phyloP scores from a whole-genome alignment of 92 coral and sea anemone species.

The Epizoanthus illoricatus region DNA sequence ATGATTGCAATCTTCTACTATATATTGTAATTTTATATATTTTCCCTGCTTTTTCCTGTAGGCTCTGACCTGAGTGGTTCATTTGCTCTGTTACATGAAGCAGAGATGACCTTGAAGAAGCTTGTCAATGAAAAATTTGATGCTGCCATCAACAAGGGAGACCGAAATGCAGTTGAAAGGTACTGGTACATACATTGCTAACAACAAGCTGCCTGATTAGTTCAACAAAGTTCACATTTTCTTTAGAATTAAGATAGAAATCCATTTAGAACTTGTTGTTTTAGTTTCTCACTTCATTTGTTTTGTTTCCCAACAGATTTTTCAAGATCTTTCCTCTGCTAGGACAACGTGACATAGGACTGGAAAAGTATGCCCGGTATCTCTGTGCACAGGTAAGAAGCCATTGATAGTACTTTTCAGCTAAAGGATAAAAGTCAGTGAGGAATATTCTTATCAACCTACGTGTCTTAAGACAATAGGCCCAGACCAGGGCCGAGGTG shows the following conservation, averaged over 20 bases:
- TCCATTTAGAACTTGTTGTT: neutral
- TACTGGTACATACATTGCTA: slow-evolving; percentile 7
- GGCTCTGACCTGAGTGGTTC: slow-evolving; percentile 94
- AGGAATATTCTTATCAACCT: no score
- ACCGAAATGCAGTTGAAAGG: slow-evolving; percentile 87
- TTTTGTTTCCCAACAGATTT: slow-evolving; percentile 58
- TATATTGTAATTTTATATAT: neutral
- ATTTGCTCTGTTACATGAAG: slow-evolving; percentile 82
- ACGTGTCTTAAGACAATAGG: no score
- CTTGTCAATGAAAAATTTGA: slow-evolving; percentile 89
- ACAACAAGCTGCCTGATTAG: neutral
- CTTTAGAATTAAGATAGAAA: neutral
- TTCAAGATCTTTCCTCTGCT: slow-evolving; percentile 96
- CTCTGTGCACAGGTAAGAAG: slow-evolving; percentile 76
- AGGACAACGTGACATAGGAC: slow-evolving; percentile 84
- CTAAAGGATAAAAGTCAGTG: no score
- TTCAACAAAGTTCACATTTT: neutral
- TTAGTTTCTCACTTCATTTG: neutral
- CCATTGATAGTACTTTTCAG: no score
- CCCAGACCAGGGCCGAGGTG: no score
- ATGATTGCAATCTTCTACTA: neutral
- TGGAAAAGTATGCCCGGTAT: slow-evolving; percentile 82
- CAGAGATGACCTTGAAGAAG: slow-evolving; percentile 75
- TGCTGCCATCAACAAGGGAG: slow-evolving; percentile 77
- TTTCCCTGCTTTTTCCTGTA: slow-evolving; percentile 7